Base-by-base conservation (phyloP, 2,797 vertebrate species). In the Brachyrhaphis roseni region DNA sequence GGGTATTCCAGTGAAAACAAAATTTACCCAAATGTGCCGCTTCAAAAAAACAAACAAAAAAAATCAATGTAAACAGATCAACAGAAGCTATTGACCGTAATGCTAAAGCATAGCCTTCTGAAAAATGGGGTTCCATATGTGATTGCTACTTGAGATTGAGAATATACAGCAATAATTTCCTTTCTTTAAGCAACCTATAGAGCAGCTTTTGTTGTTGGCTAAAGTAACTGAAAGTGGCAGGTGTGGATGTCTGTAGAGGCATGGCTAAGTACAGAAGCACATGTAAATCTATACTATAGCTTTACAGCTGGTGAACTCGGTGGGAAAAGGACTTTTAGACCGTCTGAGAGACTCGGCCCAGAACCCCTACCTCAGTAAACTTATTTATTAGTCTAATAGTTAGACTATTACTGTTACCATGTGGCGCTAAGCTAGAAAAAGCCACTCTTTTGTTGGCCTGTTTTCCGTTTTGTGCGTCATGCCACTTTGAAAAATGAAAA, bases 161-260 rank as follows among this genome's bases (percentile, higher is more conserved):
- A 59, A 59, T 16, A 73, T 55, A 85, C 43, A 64, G 82, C 55
- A 59, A 81, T 74, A 59, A 59, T 64, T 70, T 72, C 10, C 46
- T 81, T 23, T 62, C 76, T 26, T 39, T 1, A 59, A 77, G 45
- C 10, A 68, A 20, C 26, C 26, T 55, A 31, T 39, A 6, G 51
- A 4, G 36, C 31, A 43, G 51, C 78, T 77, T 1, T 81, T 76
- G 43, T 43, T 78, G 43, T 49, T 79, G 53, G 45, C 41, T 15
- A 45, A 51, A 59, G 85, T 84, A 82, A 86, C 74, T 78, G 89
- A 89, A 79, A 8, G 83, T 41, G 85, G 91, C 93, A 94, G 93
- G 92, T 94, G 93, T 53, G 49, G 77, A 80, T 78, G 41, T 72
- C 64, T 66, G 68, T 10, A 72, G 82, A 13, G 77, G 78, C 66